Evolutionary conservation across 1,140 invertebrate species (phyloP).

Genomic region (Lasioglossum baleicum): DNA sequence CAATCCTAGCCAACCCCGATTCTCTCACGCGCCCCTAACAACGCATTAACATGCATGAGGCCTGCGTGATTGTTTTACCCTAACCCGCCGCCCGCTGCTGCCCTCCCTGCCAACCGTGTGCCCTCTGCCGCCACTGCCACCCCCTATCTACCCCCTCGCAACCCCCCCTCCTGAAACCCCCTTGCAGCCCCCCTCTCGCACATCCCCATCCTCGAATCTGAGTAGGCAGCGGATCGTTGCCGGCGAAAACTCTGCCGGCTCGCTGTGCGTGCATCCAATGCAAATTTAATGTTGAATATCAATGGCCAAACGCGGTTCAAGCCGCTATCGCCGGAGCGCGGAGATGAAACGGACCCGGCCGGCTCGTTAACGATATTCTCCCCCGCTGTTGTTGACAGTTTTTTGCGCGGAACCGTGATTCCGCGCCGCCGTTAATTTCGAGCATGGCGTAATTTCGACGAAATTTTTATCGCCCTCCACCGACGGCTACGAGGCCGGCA

Average conservation of each 20-base stretch:
- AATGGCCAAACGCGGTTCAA: conserved; percentile 41
- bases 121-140: conserved; percentile 3
- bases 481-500: neutral
- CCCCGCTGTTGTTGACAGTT: conserved; percentile 45
- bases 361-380: conserved; percentile 47
- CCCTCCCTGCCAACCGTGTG: conserved; percentile 19
- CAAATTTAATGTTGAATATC: conserved; percentile 77
- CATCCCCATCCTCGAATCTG: conserved; percentile 66
- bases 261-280: conserved; percentile 68
- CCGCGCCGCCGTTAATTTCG: conserved; percentile 17
- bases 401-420: conserved; percentile 31
- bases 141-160: neutral
- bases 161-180: too few relatives aligned
- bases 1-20: conserved; percentile 75
- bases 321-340: neutral
- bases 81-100: conserved; percentile 62
- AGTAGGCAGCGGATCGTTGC: conserved; percentile 66
- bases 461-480: conserved; percentile 29
- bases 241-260: conserved; percentile 63
- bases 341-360: conserved; percentile 29
- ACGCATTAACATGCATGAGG: conserved; percentile 80
- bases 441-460: conserved; percentile 21
- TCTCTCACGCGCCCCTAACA: conserved; percentile 75
- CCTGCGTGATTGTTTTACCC: conserved; percentile 80
- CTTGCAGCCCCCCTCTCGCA: too few relatives aligned